These are phyloP conservation scores for Dasysyrphus tricinctus DNA, from an alignment of 2,888 invertebrate genomes.

Conservation along the genomic window DNA sequence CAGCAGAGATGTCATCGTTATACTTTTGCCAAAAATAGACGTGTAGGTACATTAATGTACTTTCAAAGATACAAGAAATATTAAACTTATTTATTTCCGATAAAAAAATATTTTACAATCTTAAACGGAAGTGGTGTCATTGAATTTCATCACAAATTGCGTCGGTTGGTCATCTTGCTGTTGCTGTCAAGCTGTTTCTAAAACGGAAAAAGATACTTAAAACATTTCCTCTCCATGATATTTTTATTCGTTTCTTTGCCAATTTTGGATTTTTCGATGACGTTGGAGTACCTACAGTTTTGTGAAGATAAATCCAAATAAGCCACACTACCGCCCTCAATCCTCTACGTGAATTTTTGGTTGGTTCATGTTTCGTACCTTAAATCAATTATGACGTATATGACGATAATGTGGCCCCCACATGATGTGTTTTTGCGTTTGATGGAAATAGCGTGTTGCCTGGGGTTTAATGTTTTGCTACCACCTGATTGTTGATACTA, in stretches of 20 bases:
- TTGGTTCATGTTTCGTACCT: neutral
- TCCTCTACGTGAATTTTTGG: slow-evolving; percentile 32
- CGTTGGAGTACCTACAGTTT: slow-evolving; percentile 14
- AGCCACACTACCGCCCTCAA: slow-evolving; percentile 31
- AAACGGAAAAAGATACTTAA: slow-evolving; percentile 49
- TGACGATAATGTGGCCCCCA: neutral
- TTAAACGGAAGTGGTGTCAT: slow-evolving; percentile 62
- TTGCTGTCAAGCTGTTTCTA: neutral
- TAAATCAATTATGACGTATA: neutral
- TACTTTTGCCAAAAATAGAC: slow-evolving; percentile 62
- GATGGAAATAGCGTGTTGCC: slow-evolving; percentile 11
- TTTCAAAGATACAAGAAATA: slow-evolving; percentile 9
- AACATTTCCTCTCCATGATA: slow-evolving; percentile 32
- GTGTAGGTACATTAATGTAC: neutral
- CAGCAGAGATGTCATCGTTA: slow-evolving; percentile 42
- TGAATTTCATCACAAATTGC: slow-evolving; percentile 58
- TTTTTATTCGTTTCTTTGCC: slow-evolving; percentile 17
- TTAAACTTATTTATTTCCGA: slow-evolving; percentile 38
- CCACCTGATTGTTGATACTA: slow-evolving; percentile 32
- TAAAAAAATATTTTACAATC: slow-evolving; percentile 17
- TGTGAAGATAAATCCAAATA: slow-evolving; percentile 45
- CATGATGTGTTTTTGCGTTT: slow-evolving; percentile 25
- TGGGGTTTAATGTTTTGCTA: slow-evolving; percentile 7
- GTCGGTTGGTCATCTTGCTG: slow-evolving; percentile 13
- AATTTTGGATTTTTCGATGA: slow-evolving; percentile 49